Conservation (phyloP, 2,113 vertebrate species). For the Trematocara zebra region DNA sequence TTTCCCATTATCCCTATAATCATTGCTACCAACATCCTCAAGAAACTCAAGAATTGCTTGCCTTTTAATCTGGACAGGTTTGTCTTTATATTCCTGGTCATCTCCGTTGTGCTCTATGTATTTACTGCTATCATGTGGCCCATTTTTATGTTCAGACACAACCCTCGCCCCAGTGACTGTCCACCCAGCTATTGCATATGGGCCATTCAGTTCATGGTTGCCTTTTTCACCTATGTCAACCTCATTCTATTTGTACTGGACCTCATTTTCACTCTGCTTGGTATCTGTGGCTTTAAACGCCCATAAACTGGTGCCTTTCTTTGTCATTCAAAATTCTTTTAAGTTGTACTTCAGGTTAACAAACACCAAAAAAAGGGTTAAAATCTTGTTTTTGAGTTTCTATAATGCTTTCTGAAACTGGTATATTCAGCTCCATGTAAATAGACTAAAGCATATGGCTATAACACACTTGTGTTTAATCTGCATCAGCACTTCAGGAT, state of each 20-base stretch:
- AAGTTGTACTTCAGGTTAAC: neutral
- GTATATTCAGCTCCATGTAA: neutral
- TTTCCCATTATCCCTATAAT: slow-evolving; percentile 76
- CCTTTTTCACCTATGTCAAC: slow-evolving; percentile 79
- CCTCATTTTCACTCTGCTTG: slow-evolving; percentile 72
- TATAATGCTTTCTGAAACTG: neutral
- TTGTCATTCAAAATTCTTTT: neutral
- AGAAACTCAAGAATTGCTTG: slow-evolving; percentile 52
- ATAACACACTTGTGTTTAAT: neutral
- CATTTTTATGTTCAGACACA: slow-evolving; percentile 62
- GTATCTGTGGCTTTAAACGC: slow-evolving; percentile 53
- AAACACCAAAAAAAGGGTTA: neutral
- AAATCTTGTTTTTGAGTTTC: fast-evolving
- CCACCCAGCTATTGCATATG: slow-evolving; percentile 50
- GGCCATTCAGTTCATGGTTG: slow-evolving; percentile 70
- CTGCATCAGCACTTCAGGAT: neutral
- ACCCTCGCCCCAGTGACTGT: neutral
- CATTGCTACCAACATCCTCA: slow-evolving; percentile 75
- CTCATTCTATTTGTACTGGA: slow-evolving; percentile 77
- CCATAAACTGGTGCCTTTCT: neutral
- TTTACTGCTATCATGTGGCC: slow-evolving; percentile 75
- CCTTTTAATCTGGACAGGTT: slow-evolving; percentile 70
- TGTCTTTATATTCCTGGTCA: slow-evolving; percentile 68
- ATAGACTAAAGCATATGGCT: neutral
- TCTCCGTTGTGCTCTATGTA: slow-evolving; percentile 75